These are phyloP conservation scores for Nycticryphes semicollaris DNA, from an alignment of 2,113 vertebrate genomes.

Conservation along the genomic window DNA sequence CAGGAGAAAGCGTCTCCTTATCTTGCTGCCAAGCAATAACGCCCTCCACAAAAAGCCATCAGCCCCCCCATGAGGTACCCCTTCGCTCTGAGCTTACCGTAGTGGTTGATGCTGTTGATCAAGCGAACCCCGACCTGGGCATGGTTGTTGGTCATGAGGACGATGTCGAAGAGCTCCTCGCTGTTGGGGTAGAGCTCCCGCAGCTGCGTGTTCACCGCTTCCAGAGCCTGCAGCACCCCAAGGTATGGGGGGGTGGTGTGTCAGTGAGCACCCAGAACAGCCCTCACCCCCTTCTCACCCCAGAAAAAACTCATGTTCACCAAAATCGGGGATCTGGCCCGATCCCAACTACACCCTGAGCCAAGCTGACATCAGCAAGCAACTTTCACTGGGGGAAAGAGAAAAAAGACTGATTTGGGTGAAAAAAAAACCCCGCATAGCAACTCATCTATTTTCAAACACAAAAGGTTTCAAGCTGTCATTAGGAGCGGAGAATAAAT, in stretches of 20 bases:
- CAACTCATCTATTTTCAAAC: not conserved
- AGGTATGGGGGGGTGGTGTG: not conserved
- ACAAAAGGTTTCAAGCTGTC: not conserved
- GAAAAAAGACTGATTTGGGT: not conserved
- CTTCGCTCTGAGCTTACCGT: slow-evolving; percentile 75
- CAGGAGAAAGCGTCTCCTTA: not conserved
- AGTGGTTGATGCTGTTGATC: slow-evolving; percentile 96
- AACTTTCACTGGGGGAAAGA: not conserved
- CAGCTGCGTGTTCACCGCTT: slow-evolving; percentile 87
- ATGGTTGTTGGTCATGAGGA: slow-evolving; percentile 95
- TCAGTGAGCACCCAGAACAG: not conserved
- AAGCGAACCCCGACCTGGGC: slow-evolving; percentile 91
- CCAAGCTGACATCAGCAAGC: not conserved
- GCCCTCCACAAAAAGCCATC: not conserved
- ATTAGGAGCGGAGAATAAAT: not conserved
- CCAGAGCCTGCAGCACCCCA: slow-evolving; percentile 83
- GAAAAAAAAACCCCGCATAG: accelerated
- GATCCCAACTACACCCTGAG: not conserved
- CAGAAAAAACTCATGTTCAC: not conserved
- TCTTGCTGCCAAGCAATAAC: accelerated
- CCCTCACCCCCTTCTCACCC: not conserved
- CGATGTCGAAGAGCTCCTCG: slow-evolving; percentile 93
- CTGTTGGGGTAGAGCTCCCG: slow-evolving; percentile 89
- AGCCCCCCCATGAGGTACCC: accelerated
- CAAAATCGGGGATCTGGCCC: not conserved